Base-by-base conservation (phyloP, 2,113 vertebrate genomes). In the Brienomyrus brachyistius region DNA sequence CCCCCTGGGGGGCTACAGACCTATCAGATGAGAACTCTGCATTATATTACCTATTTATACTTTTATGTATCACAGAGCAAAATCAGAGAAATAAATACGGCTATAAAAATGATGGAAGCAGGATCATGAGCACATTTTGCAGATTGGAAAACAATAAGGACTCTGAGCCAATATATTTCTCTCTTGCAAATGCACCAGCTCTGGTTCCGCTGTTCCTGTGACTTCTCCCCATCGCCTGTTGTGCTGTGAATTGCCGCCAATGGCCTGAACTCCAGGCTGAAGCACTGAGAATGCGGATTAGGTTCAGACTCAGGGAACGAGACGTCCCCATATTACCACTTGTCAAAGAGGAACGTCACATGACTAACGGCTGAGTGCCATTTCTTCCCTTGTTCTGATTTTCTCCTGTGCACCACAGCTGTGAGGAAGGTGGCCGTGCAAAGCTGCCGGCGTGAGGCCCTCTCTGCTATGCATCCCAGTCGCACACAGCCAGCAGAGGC, bases 21-120 rank as follows among this genome's bases (percentile, higher is more conserved):
- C 85, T 54, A 51, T 54, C 47, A 80, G 50, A 27, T 31, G n/a
- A 50, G 50, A 86, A 86, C 13, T 51, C 47, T 52, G n/a, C 48
- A 86, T 86, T 52, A 23, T 48, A 86, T 52, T 52, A 86, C 85
- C 85, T 87, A 86, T 87, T 87, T 87, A 84, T 84, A 87, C 45
- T 87, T 87, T 87, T 48, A 84, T 84, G 45, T 84, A 84, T 84
- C 50, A 48, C 27, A 35, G 50, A 47, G 48, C 13, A 87, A 56
- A 87, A 35, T 35, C 17, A 54, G n/a, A 15, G 7, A 40, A 56
- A 87, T 54, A 35, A 54, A 87, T 86, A 17, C 2, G 4, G 51
- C 50, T 11, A 31, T 86, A 87, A 87, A 87, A 9, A 19, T 87
- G 50, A 87, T 54, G 85, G 31, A 87, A 54, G 85, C 0, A 17